phyloP scores from a whole-genome alignment of 1,140 invertebrate genomes.

The Hestina assimilis region DNA sequence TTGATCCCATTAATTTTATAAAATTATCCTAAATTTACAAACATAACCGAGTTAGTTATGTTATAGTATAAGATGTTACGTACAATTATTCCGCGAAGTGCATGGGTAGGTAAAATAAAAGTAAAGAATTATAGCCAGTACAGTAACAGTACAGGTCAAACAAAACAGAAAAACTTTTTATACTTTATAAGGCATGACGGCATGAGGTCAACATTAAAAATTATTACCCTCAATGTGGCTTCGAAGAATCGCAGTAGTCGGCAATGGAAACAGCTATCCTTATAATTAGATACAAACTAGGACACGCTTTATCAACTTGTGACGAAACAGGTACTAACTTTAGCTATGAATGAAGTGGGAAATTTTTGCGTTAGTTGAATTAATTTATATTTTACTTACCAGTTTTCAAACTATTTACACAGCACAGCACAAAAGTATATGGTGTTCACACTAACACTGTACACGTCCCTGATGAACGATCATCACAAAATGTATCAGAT shows the following conservation, averaged over 20 bases:
- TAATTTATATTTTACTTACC: constrained; percentile 4
- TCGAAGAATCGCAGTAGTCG: constrained; percentile 9
- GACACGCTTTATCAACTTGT: constrained; percentile 10
- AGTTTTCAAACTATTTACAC: constrained; percentile 24
- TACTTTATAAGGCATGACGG: constrained; percentile 4
- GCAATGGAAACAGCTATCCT: constrained; percentile 11
- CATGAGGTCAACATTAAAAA: constrained; percentile 11
- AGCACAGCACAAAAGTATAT: constrained; percentile 29
- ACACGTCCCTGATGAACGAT: constrained; percentile 47
- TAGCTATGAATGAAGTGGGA: constrained; percentile 1
- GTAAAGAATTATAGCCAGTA: no score
- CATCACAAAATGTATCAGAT: constrained; percentile 50
- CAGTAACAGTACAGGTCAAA: no score
- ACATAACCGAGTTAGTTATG: no score
- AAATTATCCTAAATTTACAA: no score
- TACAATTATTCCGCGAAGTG: no score
- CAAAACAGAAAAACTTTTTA: neutral
- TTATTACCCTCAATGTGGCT: constrained; percentile 10
- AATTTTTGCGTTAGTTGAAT: neutral
- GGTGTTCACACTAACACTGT: constrained; percentile 49
- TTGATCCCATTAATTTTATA: no score
- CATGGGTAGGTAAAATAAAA: no score
- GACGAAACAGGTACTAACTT: constrained; percentile 7
- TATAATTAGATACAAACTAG: constrained; percentile 22
- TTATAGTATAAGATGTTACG: no score